These are phyloP conservation scores for Cylloceria caligata DNA, from an alignment of 2,888 invertebrate species.

Conservation along the genomic window DNA sequence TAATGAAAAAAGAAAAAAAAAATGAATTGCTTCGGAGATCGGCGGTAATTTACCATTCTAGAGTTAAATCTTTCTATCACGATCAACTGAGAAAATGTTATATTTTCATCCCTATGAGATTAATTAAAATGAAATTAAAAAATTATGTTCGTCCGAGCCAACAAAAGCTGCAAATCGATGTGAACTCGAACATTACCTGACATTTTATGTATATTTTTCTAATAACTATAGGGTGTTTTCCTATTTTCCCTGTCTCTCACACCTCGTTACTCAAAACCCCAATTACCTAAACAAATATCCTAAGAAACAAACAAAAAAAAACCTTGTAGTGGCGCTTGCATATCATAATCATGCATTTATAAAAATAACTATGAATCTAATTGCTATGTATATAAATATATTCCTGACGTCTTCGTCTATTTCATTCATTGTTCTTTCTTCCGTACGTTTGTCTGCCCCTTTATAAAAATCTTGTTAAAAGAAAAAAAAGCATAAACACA, in stretches of 20 bases:
- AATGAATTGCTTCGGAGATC: slow-evolving; percentile 1
- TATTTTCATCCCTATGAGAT: neutral
- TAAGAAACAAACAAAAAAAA: slow-evolving; percentile 19
- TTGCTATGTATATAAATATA: slow-evolving; percentile 48
- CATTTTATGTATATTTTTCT: slow-evolving; percentile 28
- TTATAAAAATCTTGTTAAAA: slow-evolving; percentile 60
- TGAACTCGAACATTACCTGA: slow-evolving; percentile 49
- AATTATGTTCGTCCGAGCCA: slow-evolving; percentile 12
- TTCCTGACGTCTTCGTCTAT: slow-evolving; percentile 54
- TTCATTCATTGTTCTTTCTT: slow-evolving; percentile 49
- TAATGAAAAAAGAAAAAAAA: slow-evolving; percentile 9
- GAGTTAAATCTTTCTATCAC: slow-evolving; percentile 4
- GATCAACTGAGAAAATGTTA: slow-evolving; percentile 9
- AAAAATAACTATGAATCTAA: slow-evolving; percentile 56
- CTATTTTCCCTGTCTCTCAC: slow-evolving; percentile 27
- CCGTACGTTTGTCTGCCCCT: slow-evolving; percentile 66
- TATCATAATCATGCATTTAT: slow-evolving; percentile 48
- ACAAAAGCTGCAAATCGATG: slow-evolving; percentile 48
- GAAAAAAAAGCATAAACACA: slow-evolving; percentile 16
- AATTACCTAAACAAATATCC: slow-evolving; percentile 12
- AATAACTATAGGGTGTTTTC: slow-evolving; percentile 38
- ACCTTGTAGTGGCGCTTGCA: slow-evolving; percentile 63
- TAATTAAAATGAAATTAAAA: slow-evolving; percentile 23
- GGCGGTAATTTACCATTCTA: neutral
- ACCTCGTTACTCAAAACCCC: slow-evolving; percentile 12